phyloP scores from a whole-genome alignment of 2,113 vertebrate genomes.

The Gnathonemus longibarbis region DNA sequence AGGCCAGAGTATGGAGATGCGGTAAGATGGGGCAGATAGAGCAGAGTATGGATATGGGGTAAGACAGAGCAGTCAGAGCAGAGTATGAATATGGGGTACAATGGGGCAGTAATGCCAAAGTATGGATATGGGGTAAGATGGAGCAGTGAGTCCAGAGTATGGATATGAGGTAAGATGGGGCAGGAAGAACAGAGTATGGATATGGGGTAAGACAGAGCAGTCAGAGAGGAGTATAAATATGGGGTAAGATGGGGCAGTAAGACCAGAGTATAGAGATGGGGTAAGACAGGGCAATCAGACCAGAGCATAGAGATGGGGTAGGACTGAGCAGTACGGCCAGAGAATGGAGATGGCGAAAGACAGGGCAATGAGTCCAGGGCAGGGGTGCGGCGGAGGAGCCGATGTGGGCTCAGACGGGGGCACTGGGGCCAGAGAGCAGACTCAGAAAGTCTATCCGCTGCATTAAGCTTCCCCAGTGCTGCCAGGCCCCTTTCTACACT shows the following conservation, averaged over 20 bases:
- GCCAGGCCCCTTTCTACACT: slow-evolving; percentile 81
- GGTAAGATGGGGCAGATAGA: accelerated
- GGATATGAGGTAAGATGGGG: neutral
- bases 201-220: neutral
- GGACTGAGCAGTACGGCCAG: neutral
- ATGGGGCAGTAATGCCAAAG: neutral
- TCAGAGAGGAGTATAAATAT: neutral
- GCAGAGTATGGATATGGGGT: too few species aligned
- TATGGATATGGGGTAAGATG: neutral
- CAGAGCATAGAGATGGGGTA: neutral
- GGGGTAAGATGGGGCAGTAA: neutral
- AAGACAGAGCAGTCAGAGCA: too few species aligned
- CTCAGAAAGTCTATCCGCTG: slow-evolving; percentile 93
- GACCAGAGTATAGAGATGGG: neutral
- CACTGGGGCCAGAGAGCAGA: slow-evolving; percentile 57
- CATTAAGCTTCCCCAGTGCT: slow-evolving; percentile 87
- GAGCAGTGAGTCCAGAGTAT: neutral
- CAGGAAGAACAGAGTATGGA: neutral
- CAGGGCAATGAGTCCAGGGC: slow-evolving; percentile 27
- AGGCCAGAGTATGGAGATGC: neutral
- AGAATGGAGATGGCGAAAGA: slow-evolving; percentile 5
- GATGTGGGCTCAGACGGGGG: slow-evolving; percentile 49
- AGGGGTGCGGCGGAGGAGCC: slow-evolving; percentile 44
- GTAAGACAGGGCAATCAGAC: neutral
- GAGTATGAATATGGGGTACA: neutral